A percentile compares a stretch with the other conserved stretches of the same genome.
phyloP scores from a whole-genome alignment of 2,888 invertebrate species.

The Synergus umbraculus region DNA sequence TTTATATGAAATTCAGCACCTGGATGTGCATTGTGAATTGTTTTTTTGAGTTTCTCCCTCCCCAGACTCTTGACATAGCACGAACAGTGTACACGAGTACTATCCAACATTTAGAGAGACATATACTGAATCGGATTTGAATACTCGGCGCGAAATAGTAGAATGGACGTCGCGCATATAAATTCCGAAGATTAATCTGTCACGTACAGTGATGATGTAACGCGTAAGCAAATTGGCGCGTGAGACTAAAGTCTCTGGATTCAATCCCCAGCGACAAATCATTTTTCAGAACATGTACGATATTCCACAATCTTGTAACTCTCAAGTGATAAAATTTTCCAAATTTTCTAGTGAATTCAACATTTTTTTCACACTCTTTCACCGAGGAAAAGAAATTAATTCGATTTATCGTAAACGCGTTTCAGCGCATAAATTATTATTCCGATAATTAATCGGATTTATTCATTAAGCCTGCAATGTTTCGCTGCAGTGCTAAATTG shows the following conservation, averaged over 20 bases:
- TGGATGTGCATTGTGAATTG: conserved; percentile 10
- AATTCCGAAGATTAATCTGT: conserved; percentile 41
- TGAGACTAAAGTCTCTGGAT: conserved; percentile 26
- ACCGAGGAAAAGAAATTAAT: neutral
- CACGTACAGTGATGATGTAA: conserved; percentile 39
- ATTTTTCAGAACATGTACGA: neutral
- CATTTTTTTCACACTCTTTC: neutral
- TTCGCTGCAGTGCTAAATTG: neutral
- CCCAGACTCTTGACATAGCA: conserved; percentile 6
- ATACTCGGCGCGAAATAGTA: conserved; percentile 40
- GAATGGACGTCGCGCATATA: conserved; percentile 41
- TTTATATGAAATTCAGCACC: neutral
- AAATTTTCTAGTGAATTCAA: neutral
- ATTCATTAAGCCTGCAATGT: neutral
- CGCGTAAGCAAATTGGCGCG: conserved; percentile 36
- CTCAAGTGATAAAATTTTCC: neutral
- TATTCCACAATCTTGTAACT: neutral
- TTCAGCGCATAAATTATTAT: neutral
- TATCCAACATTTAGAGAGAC: conserved; percentile 32
- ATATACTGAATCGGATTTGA: conserved; percentile 39
- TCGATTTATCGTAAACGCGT: neutral
- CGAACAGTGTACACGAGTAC: conserved; percentile 35
- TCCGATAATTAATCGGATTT: neutral
- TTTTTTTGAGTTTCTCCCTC: conserved; percentile 20
- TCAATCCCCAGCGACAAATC: neutral